Evolutionary conservation across 2,113 vertebrate genomes (phyloP), one percentile per base, ranked within the genome.

Genomic region (Progne subis): DNA sequence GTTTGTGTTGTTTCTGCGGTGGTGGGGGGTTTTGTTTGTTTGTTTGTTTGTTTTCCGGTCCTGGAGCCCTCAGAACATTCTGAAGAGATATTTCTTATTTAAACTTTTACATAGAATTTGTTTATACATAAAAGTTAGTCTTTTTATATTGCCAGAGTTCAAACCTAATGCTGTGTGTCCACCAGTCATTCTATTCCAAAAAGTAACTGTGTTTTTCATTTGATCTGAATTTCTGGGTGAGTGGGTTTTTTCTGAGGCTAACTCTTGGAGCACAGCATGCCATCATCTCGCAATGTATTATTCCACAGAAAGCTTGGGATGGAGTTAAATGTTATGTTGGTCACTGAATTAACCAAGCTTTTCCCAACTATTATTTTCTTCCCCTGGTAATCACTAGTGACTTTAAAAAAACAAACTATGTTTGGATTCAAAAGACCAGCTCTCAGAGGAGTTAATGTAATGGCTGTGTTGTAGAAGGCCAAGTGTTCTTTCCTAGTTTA

Each of bases 391-490:
- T 94, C 46, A 0, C 92, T 86, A 74, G 93, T 95, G 95, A 88
- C 95, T 94, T 90, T 81, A 90, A 75, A 94, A 95, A 92, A 96
- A 95, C 88, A 96, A 97, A 86, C 72, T 78, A 32, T 86, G 44
- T 90, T 90, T 92, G 90, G 68, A 90, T 95, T 96, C 88, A 95
- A 97, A 97, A 96, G 94, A 96, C 88, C 88, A 97, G 32, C 88
- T 96, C 95, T 97, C 96, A 96, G 90, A 97, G 95, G 96, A 96
- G 47, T 97, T 96, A 94, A 81, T 86, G 52, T 92, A 95, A 86
- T 93, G 86, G 72, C 24, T 52, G 49, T 60, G 52, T 34, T 95
- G 84, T 64, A 93, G 93, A 94, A 81, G 72, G 85, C 90, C 88
- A 88, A 96, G 64, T 93, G 79, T 88, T 96, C 94, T 95, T 96